phyloP scores from a whole-genome alignment of 2,797 vertebrate species.

The Anabacerthia variegaticeps region DNA sequence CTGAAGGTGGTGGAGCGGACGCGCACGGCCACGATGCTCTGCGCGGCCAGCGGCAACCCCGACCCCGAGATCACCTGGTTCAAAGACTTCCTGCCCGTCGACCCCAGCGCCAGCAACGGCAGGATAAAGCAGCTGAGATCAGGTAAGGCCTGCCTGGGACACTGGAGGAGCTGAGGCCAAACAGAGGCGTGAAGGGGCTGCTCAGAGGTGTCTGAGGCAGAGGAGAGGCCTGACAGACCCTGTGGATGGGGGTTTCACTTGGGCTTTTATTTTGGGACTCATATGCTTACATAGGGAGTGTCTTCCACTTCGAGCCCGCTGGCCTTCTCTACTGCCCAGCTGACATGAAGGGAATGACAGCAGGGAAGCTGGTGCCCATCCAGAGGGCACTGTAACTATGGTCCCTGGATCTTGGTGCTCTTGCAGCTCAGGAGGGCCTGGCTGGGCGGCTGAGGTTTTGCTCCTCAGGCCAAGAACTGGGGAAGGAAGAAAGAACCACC shows the following conservation, averaged over 20 bases:
- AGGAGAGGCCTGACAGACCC: background rate
- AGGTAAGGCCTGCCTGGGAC: slow-evolving; percentile 30
- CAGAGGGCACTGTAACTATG: background rate
- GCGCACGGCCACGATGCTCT: slow-evolving; percentile 96
- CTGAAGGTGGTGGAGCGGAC: slow-evolving; percentile 97
- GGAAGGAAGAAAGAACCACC: background rate
- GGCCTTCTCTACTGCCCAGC: background rate
- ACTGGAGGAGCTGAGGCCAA: fast-evolving
- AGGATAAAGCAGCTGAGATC: slow-evolving; percentile 88
- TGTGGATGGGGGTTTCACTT: background rate
- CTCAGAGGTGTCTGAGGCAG: background rate
- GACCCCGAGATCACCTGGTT: slow-evolving; percentile 99
- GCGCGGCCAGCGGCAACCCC: slow-evolving; percentile 95
- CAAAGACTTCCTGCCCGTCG: slow-evolving; percentile 97
- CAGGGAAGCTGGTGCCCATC: background rate
- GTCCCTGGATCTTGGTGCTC: background rate
- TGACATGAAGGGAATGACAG: background rate
- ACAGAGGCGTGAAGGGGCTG: fast-evolving
- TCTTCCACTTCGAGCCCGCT: background rate
- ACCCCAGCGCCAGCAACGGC: slow-evolving; percentile 91
- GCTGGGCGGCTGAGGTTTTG: background rate
- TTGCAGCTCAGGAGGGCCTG: background rate
- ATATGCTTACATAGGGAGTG: background rate
- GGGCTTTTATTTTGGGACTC: background rate
- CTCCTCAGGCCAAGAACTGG: background rate